These are phyloP conservation scores for Phrynocephalus versicolor DNA, from an alignment of 2,113 vertebrate species.

Conservation along the genomic window DNA sequence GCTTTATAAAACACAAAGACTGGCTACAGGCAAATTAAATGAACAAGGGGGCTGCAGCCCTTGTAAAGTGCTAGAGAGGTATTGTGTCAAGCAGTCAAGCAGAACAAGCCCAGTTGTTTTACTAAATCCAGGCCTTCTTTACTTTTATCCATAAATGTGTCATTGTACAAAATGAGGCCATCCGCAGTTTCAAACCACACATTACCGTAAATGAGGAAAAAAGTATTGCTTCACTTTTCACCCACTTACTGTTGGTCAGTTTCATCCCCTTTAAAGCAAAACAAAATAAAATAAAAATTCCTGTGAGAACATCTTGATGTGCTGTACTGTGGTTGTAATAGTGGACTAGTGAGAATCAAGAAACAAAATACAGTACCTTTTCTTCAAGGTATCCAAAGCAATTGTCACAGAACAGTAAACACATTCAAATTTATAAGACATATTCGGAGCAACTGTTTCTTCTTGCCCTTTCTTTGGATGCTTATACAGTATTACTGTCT, in stretches of 20 bases:
- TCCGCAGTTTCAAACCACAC: constrained; percentile 8
- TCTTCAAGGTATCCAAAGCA: not conserved
- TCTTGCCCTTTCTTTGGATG: not conserved
- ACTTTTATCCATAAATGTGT: constrained; percentile 30
- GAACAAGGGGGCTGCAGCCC: constrained; percentile 24
- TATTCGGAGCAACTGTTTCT: not conserved
- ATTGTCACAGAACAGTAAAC: not conserved
- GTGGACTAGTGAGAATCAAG: not conserved
- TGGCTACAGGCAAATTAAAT: constrained; percentile 35
- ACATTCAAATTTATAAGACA: not conserved
- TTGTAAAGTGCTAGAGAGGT: constrained; percentile 14
- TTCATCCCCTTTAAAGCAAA: constrained; percentile 3
- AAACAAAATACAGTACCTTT: not conserved
- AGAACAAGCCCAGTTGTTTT: constrained; percentile 34
- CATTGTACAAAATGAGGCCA: constrained; percentile 19
- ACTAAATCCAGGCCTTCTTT: constrained; percentile 24
- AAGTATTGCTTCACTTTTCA: not conserved
- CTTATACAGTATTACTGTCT: not conserved
- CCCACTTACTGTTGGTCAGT: not conserved
- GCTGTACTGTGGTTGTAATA: not conserved
- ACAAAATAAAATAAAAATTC: not conserved
- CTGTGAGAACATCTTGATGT: constrained; percentile 9
- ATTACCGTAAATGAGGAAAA: not conserved
- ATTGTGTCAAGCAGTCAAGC: constrained; percentile 15
- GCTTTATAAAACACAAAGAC: constrained; percentile 12